Evolutionary conservation across 2,888 invertebrate genomes (phyloP), one percentile per base, ranked within the genome.

Genomic region (Xestoiulus laeticollis): DNA sequence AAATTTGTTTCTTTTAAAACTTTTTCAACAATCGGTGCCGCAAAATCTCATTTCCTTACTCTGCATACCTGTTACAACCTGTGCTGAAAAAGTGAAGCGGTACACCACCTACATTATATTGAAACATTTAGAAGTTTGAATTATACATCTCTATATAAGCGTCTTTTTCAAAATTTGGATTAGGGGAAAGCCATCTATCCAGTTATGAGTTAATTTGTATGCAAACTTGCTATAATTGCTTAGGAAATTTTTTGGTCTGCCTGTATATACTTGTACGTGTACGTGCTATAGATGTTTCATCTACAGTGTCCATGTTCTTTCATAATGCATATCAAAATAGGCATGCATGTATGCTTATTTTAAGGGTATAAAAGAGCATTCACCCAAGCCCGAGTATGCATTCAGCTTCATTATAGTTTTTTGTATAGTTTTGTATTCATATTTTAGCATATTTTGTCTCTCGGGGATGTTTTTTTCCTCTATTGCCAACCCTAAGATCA

Each of bases 301-400:
- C n/a, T 59, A 59, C n/a, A 59, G 59, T 59, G 59, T n/a, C 59
- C 59, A n/a, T 59, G 59, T n/a, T n/a, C 59, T 59, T n/a, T 59
- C 59, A 59, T 59, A n/a, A 59, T n/a, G 59, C 59, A 59, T 59
- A 59, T 59, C 59, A n/a, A 59, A 48, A 19, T 59, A 59, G 59
- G n/a, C n/a, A 59, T 2, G 59, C 59, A 59, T n/a, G 48, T 14
- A n/a, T 59, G 59, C 59, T 59, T n/a, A 59, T 59, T 59, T 48
- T 59, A 59, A 59, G 59, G 59, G 59, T 19, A 59, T 59, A 59
- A 59, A 59, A 59, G 59, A 59, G 59, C 59, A 59, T 59, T 59
- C 59, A 59, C 59, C 59, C 59, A 59, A 59, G 6, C 59, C 59
- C 59, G 19, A 19, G 59, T 59, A 59, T n/a, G 19, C n/a, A 59